These are phyloP conservation scores for Isurus oxyrinchus DNA, from an alignment of 2,113 vertebrate species.

Conservation along the genomic window DNA sequence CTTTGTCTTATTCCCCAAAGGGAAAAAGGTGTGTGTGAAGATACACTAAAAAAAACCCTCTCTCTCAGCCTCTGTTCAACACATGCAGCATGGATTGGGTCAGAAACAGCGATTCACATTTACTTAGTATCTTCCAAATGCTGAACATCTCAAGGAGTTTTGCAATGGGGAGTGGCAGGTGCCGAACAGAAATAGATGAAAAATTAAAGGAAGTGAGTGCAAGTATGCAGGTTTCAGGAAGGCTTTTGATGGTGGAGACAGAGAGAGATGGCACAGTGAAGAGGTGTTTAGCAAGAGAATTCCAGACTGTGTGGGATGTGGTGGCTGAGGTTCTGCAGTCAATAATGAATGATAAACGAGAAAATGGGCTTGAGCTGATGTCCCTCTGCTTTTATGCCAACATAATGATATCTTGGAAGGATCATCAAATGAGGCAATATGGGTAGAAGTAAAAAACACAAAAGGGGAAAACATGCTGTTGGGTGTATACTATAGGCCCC, in stretches of 20 bases:
- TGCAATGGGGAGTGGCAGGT: neutral
- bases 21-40: too few species aligned
- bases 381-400: neutral
- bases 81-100: neutral
- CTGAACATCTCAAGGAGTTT: neutral
- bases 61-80: neutral
- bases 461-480: too few species aligned
- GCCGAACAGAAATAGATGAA: neutral
- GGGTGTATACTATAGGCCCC: too few species aligned
- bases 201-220: neutral
- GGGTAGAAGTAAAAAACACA: too few species aligned
- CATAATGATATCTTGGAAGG: neutral
- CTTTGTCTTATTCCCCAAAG: neutral
- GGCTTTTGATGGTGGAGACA: neutral
- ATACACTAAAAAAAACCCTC: neutral
- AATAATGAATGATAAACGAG: neutral
- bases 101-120: neutral
- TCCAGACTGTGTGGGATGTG: neutral
- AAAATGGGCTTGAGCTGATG: neutral
- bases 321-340: neutral
- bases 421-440: too few species aligned
- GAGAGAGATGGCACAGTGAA: neutral
- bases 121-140: neutral
- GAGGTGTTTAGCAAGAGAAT: neutral
- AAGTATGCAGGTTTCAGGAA: neutral